Evolutionary conservation across 2,888 invertebrate species (phyloP).

Genomic region (Sympetrum striolatum): DNA sequence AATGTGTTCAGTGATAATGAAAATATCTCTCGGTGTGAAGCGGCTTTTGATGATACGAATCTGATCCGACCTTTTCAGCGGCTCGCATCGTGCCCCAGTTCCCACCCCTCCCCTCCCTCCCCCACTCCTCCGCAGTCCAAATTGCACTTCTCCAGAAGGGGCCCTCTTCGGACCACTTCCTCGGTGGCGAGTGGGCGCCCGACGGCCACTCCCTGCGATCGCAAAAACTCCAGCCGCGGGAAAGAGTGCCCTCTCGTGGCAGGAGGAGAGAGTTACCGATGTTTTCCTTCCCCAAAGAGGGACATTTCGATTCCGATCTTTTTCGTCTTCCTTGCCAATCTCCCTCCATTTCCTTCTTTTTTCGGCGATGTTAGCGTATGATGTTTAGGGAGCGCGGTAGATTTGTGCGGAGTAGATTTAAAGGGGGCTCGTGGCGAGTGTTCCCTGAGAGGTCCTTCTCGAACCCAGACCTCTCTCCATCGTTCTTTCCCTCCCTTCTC

Average conservation of each 20-base stretch:
- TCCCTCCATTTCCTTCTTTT: not conserved
- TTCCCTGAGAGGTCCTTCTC: constrained; percentile 9
- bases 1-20: too few relatives aligned
- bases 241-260: not conserved
- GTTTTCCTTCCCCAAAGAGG: too few relatives aligned
- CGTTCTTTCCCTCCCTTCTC: not conserved
- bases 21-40: not conserved
- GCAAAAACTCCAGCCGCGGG: not conserved
- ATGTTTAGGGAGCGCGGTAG: not conserved
- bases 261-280: too few relatives aligned
- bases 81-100: not conserved
- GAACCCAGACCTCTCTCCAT: constrained; percentile 5
- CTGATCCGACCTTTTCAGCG: not conserved
- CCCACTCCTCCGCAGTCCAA: not conserved
- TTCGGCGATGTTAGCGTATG: not conserved
- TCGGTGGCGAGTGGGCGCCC: not conserved
- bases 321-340: not conserved
- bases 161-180: not conserved
- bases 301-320: too few relatives aligned
- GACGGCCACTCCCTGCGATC: not conserved
- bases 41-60: not conserved
- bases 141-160: not conserved
- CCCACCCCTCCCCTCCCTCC: not conserved
- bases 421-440: constrained; percentile 31
- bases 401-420: constrained; percentile 10